Conservation (phyloP, 2,797 vertebrate species). For the Xenops minutus region DNA sequence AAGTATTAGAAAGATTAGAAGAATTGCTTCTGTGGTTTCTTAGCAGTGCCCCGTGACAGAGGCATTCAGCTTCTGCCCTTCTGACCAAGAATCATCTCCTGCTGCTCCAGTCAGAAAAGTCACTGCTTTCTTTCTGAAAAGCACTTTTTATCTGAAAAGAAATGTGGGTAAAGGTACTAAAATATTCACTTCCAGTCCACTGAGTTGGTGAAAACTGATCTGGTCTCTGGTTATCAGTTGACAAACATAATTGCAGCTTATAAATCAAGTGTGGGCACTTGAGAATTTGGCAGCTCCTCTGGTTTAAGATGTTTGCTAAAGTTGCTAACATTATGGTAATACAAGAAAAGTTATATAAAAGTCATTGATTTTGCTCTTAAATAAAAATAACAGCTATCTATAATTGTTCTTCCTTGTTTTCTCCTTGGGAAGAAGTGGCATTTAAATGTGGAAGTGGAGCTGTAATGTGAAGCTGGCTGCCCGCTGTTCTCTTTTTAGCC, state of each 20-base stretch:
- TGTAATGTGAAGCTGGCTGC: background rate
- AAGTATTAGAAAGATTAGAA: background rate
- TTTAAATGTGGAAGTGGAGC: background rate
- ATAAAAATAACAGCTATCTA: background rate
- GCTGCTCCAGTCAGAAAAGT: background rate
- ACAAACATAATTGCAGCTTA: slow-evolving; percentile 36
- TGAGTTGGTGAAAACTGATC: slow-evolving; percentile 16
- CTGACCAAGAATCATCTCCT: slow-evolving; percentile 20
- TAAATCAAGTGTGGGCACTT: slow-evolving; percentile 7
- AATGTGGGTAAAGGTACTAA: background rate
- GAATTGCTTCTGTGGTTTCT: slow-evolving; percentile 16
- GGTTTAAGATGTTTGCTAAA: background rate
- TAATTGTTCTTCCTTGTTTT: background rate
- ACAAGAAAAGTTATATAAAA: background rate
- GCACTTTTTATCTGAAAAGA: background rate
- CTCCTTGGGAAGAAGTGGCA: background rate
- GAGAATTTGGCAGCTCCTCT: slow-evolving; percentile 20
- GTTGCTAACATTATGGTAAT: background rate
- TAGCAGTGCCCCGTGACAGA: background rate
- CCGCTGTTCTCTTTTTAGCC: background rate
- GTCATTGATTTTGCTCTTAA: background rate
- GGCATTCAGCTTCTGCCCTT: background rate
- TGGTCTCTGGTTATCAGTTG: slow-evolving; percentile 37
- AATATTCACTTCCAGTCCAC: slow-evolving; percentile 25
- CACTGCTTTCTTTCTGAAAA: background rate